Base-by-base conservation (phyloP, 2,888 invertebrate genomes). In the Philaethria dido region DNA sequence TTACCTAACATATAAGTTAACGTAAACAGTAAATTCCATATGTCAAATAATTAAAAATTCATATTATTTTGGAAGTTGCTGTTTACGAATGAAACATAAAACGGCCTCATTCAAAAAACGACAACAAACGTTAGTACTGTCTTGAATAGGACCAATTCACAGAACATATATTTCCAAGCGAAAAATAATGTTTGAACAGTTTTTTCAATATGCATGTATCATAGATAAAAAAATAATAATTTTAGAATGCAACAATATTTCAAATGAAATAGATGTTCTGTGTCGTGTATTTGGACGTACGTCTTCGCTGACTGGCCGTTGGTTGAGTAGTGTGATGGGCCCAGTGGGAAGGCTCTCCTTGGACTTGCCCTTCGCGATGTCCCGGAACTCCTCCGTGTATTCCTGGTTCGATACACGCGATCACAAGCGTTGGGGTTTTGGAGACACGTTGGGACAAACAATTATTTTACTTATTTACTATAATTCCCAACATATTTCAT, bases 381-480 rank as follows among this genome's bases (percentile, higher is more conserved):
- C 98, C 85, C 98, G 95, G 94, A 98, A 98, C 93, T 98, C 98
- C 94, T 98, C 98, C 78, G 97, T 97, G 94, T 98, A 98, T 93
- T 98, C 98, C 98, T 98, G 94, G 78, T 78, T 78, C 81, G 82
- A 81, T 90, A 92, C 83, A 84, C 80, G 80, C 80, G 78, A 85
- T 85, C 84, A 87, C 88, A 87, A 91, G 93, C 88, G 87, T 90
- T 59, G 61, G 67, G 69, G 66, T 73, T 72, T 66, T 29, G 62
- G 62, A 84, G 83, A 83, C 72, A 77, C 79, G 83, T 80, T 80
- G 81, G 84, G 87, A 87, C 76, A 69, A 48, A 36, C 39, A 33
- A 22, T 36, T 13, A 13, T 16, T 42, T 42, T 57, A 42, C 25
- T 20, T 22, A 22, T 22, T n/a, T 11, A 55, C 39, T 11, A 11